phyloP scores from a whole-genome alignment of 2,113 vertebrate genomes.

The Perccottus glenii region DNA sequence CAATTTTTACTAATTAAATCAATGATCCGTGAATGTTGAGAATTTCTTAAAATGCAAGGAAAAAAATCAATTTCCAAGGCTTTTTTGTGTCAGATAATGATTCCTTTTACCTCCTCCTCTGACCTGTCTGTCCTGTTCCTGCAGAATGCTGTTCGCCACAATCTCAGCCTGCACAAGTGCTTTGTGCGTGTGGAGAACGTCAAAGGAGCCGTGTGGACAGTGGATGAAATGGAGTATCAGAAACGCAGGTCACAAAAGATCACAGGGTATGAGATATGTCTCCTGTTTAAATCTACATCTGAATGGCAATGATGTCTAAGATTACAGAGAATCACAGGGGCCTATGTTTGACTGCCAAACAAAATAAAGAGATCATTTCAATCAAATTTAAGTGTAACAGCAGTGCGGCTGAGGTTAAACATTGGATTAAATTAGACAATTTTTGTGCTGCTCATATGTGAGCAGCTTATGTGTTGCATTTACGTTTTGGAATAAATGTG shows the following conservation, averaged over 20 bases:
- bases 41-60: slow-evolving; percentile 63
- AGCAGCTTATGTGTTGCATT: not conserved
- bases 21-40: slow-evolving; percentile 76
- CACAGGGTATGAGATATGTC: slow-evolving; percentile 87
- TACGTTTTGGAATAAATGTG: not conserved
- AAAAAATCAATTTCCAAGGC: slow-evolving; percentile 57
- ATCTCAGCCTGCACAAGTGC: slow-evolving; percentile 99
- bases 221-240: slow-evolving; percentile 99
- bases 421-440: too few species aligned
- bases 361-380: too few species aligned
- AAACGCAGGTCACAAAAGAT: slow-evolving; percentile 99
- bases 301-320: not conserved
- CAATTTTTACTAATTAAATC: slow-evolving; percentile 80
- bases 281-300: slow-evolving; percentile 9
- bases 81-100: slow-evolving; percentile 41
- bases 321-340: slow-evolving; percentile 12
- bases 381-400: too few species aligned
- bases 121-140: slow-evolving; percentile 54
- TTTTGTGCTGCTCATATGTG: too few species aligned
- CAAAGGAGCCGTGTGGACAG: slow-evolving; percentile 99
- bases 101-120: slow-evolving; percentile 42
- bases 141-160: slow-evolving; percentile 99
- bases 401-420: too few species aligned
- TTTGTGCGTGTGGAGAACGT: slow-evolving; percentile 99
- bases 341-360: not conserved